Evolutionary conservation across 2,797 vertebrate genomes (phyloP), one percentile per base, ranked within the genome.

Genomic region (Gorsachius magnificus): DNA sequence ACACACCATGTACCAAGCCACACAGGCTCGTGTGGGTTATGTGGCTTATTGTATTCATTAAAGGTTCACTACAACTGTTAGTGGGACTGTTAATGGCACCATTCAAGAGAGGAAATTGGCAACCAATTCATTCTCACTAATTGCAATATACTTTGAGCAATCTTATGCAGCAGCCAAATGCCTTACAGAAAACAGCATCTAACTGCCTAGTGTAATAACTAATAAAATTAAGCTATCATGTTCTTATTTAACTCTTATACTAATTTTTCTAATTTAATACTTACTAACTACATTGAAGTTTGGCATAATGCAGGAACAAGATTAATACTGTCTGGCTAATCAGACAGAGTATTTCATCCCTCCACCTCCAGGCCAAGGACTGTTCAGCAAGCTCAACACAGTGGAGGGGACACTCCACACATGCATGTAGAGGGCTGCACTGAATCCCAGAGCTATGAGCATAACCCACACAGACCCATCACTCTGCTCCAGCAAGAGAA

Each of bases 111-210:
- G 17, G 50, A 91, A 93, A 95, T 35, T 36, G 13, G 63, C 80
- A 86, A 83, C 65, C 48, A 91, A 91, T 95, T 95, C 48, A 95
- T 95, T 86, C 50, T 61, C 38, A 70, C 80, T 93, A 96, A 96
- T 63, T 82, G 77, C 54, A 82, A 46, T 41, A 69, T 45, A 86
- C 33, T 90, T 90, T 56, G 61, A 65, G 35, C 60, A 58, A 31
- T 43, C 35, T 71, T 45, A 51, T 3, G 5, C 41, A 87, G 54
- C 14, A 65, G 63, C 45, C 58, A 89, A 94, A 81, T 50, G 60
- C 26, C 58, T 78, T 88, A 48, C 35, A 69, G 43, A 79, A 90
- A 86, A 53, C 11, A 87, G 35, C 31, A 65, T 54, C 10, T 24
- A 92, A 84, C n/a, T 33, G 38, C 11, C 10, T 8, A 33, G 14